Evolutionary conservation across 2,888 invertebrate genomes (phyloP).

Genomic region (Achlya flavicornis): DNA sequence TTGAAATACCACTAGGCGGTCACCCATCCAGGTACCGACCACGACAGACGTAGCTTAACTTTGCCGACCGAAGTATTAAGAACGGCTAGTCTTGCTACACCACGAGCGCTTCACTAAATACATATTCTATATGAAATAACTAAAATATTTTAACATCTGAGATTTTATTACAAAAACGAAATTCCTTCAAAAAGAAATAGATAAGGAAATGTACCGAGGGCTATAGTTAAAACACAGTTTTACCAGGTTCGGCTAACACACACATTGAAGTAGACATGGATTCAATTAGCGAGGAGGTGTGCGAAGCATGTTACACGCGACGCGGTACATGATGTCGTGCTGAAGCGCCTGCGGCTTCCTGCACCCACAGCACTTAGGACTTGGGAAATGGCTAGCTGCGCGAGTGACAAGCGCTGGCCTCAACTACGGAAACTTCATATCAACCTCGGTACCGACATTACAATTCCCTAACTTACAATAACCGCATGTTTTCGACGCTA

Average conservation of each 20-base stretch:
- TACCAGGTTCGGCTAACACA: conserved; percentile 47
- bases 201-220: conserved; percentile 19
- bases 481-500: not conserved
- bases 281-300: conserved; percentile 72
- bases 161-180: too few relatives aligned
- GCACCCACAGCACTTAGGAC: conserved; percentile 69
- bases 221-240: conserved; percentile 39
- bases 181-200: not conserved
- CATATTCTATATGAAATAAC: too few relatives aligned
- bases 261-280: conserved; percentile 59
- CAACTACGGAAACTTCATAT: conserved; percentile 20
- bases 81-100: too few relatives aligned
- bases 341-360: conserved; percentile 68
- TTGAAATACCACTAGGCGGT: too few relatives aligned
- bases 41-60: too few relatives aligned
- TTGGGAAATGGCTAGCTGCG: conserved; percentile 27
- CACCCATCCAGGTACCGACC: too few relatives aligned
- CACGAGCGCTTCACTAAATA: too few relatives aligned
- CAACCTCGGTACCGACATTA: not conserved
- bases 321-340: conserved; percentile 52
- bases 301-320: conserved; percentile 65
- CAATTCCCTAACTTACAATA: too few relatives aligned
- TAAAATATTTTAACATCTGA: too few relatives aligned
- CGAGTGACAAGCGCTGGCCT: conserved; percentile 27
- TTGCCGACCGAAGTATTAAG: too few relatives aligned